Percentiles rank a stretch among this genome's conserved stretches.
Conservation (phyloP, 2,888 invertebrate species). For the Iphiclides podalirius region DNA sequence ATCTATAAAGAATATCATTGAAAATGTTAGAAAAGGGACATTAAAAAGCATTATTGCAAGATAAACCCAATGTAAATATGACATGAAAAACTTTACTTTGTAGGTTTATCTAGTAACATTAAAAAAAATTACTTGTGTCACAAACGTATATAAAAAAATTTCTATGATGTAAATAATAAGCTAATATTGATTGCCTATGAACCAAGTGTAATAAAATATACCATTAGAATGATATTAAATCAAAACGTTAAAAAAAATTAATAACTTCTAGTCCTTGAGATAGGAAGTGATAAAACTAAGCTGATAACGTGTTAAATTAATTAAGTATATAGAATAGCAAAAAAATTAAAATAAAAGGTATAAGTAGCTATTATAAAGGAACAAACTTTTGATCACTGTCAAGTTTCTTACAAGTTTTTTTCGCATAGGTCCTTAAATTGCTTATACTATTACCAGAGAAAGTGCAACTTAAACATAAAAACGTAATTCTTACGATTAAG, state of each 20-base stretch:
- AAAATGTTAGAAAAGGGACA: no score
- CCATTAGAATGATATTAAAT: background rate
- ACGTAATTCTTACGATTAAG: conserved; percentile 51
- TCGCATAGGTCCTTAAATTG: background rate
- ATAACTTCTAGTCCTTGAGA: background rate
- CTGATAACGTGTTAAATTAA: background rate
- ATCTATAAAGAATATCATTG: conserved; percentile 8
- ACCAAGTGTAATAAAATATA: background rate
- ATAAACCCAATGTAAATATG: no score
- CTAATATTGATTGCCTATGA: no score
- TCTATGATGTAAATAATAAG: no score
- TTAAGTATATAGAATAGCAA: background rate
- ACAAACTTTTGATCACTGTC: conserved; percentile 3
- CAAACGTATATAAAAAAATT: no score
- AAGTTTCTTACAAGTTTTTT: background rate
- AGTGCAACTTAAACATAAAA: conserved; percentile 10
- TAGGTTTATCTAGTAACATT: no score
- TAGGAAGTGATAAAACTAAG: conserved; percentile 18
- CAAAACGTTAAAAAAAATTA: background rate
- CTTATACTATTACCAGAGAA: background rate
- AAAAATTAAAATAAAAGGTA: background rate
- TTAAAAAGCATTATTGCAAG: no score
- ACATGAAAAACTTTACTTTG: no score
- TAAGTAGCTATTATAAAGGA: background rate
- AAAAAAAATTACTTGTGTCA: no score